A percentile compares a stretch with the other conserved stretches of the same genome.
Evolutionary conservation across 1,140 invertebrate genomes (phyloP).

Genomic region (Drosophila equinoxialis): DNA sequence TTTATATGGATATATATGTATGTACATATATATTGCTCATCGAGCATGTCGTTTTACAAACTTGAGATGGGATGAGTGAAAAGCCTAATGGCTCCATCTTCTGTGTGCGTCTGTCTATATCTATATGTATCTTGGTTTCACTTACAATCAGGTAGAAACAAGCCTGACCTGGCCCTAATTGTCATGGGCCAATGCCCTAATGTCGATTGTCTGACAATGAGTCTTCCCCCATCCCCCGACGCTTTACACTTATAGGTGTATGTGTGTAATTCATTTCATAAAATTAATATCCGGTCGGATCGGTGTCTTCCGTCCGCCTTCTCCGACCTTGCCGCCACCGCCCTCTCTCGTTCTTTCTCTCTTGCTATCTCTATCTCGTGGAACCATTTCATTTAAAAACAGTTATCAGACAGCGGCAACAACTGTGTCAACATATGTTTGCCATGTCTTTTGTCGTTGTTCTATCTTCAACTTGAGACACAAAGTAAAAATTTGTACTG

Average conservation of each 20-base stretch:
- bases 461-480: conserved; percentile 37
- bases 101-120: background rate
- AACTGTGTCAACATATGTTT: conserved; percentile 75
- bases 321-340: conserved; percentile 34
- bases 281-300: conserved; percentile 74
- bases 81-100: conserved; percentile 57
- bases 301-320: conserved; percentile 32
- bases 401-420: conserved; percentile 59
- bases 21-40: conserved; percentile 53
- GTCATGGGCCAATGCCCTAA: conserved; percentile 72
- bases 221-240: no score
- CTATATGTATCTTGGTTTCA: background rate
- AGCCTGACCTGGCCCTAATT: conserved; percentile 65
- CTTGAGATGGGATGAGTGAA: conserved; percentile 33
- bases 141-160: conserved; percentile 53
- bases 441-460: conserved; percentile 1
- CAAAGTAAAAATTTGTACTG: conserved; percentile 28
- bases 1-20: no score
- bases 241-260: conserved; percentile 41
- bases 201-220: conserved; percentile 35
- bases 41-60: conserved; percentile 54
- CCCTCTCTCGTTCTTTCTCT: no score
- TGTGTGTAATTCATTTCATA: conserved; percentile 67
- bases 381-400: conserved; percentile 44
- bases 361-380: background rate